Percentiles rank a stretch among this genome's conserved stretches.
Conservation (phyloP, 2,888 invertebrate species). For the Dusona sp. region DNA sequence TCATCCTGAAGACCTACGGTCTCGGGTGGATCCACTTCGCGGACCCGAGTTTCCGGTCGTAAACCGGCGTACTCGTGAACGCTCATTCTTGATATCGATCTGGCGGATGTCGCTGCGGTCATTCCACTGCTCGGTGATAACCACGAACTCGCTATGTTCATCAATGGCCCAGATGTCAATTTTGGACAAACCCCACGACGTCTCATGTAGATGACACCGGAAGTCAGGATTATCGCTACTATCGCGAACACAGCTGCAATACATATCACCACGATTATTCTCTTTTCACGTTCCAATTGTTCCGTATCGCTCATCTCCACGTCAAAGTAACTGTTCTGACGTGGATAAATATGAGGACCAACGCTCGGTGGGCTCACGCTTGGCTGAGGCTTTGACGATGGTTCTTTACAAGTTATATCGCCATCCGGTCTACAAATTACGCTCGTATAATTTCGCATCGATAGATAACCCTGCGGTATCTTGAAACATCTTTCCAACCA, state of each 20-base stretch:
- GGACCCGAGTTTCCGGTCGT: constrained; percentile 86
- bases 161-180: constrained; percentile 78
- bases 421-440: constrained; percentile 86
- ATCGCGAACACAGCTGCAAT: constrained; percentile 79
- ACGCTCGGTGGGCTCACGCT: constrained; percentile 82
- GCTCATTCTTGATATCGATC: constrained; percentile 87
- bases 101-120: constrained; percentile 86
- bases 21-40: constrained; percentile 84
- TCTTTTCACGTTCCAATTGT: constrained; percentile 81
- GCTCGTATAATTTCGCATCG: constrained; percentile 88
- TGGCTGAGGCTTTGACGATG: constrained; percentile 82
- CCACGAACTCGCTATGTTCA: constrained; percentile 79
- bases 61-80: constrained; percentile 88
- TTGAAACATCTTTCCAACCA: constrained; percentile 88
- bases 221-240: constrained; percentile 79
- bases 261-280: constrained; percentile 82
- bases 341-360: constrained; percentile 82
- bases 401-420: constrained; percentile 87
- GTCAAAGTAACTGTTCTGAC: constrained; percentile 82
- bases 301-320: constrained; percentile 83
- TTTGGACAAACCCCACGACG: constrained; percentile 82
- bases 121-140: constrained; percentile 81
- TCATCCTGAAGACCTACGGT: constrained; percentile 78
- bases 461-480: constrained; percentile 88
- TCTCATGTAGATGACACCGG: constrained; percentile 81